Evolutionary conservation across 2,113 vertebrate species (phyloP).

Genomic region (Herpetotheres cachinnans): DNA sequence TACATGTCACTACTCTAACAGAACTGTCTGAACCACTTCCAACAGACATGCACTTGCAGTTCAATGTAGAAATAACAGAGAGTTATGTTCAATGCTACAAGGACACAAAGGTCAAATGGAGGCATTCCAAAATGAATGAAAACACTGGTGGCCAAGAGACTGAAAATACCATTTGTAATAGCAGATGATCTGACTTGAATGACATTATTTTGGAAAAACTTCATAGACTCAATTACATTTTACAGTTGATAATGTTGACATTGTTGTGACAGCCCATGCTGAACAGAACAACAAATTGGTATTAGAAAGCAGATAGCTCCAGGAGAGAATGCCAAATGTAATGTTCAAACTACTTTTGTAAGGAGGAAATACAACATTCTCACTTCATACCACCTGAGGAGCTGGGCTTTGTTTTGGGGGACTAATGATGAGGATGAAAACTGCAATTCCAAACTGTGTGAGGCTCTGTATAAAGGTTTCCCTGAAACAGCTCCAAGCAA

Average conservation of each 20-base stretch:
- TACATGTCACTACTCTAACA: not conserved
- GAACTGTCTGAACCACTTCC: not conserved
- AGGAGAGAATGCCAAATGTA: not conserved
- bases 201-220: conserved; percentile 17
- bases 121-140: not conserved
- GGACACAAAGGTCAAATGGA: not conserved
- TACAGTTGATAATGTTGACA: not conserved
- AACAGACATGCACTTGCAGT: not conserved
- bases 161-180: not conserved
- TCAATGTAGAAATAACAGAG: not conserved
- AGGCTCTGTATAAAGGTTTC: not conserved
- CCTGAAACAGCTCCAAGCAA: not conserved
- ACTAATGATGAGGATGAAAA: not conserved
- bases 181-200: not conserved
- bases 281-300: conserved; percentile 18
- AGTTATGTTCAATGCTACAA: not conserved
- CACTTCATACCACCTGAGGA: not conserved
- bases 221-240: not conserved
- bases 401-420: accelerated
- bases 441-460: not conserved
- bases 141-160: not conserved
- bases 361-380: not conserved
- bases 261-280: conserved; percentile 25
- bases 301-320: conserved; percentile 1
- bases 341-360: not conserved